Evolutionary conservation across 2,888 invertebrate species (phyloP).

Genomic region (Tanypteryx hageni): DNA sequence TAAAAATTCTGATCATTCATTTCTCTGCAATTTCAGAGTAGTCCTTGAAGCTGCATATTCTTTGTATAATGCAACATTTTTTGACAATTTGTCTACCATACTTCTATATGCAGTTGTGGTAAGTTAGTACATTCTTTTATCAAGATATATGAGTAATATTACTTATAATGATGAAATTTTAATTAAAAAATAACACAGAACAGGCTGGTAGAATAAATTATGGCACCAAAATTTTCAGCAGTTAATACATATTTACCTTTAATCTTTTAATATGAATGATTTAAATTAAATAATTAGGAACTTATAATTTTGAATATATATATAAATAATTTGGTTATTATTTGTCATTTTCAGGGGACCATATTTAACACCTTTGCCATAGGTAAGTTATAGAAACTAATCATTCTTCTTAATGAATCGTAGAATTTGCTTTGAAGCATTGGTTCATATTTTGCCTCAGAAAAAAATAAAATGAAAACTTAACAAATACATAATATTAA

Average conservation of each 20-base stretch:
- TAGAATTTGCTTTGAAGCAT: not conserved
- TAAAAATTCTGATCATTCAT: slow-evolving; percentile 41
- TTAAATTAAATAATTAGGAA: not conserved
- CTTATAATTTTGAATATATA: not conserved
- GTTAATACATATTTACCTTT: not conserved
- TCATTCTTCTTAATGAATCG: too few species aligned
- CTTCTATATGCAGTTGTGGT: slow-evolving; percentile 77
- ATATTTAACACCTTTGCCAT: slow-evolving; percentile 73
- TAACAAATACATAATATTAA: not conserved
- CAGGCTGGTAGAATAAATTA: too few species aligned
- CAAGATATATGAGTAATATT: not conserved
- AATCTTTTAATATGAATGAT: not conserved
- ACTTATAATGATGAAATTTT: not conserved
- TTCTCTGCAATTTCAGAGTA: slow-evolving; percentile 70
- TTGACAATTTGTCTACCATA: slow-evolving; percentile 80
- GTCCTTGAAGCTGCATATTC: slow-evolving; percentile 81
- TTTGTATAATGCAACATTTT: slow-evolving; percentile 79
- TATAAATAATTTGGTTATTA: not conserved
- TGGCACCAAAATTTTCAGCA: too few species aligned
- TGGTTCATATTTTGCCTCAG: not conserved
- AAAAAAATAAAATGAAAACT: not conserved
- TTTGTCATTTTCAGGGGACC: slow-evolving; percentile 69
- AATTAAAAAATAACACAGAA: not conserved
- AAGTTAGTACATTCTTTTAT: slow-evolving; percentile 58
- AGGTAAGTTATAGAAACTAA: slow-evolving; percentile 69